These are phyloP conservation scores for Macropodus opercularis DNA, from an alignment of 2,797 vertebrate genomes.

Conservation along the genomic window DNA sequence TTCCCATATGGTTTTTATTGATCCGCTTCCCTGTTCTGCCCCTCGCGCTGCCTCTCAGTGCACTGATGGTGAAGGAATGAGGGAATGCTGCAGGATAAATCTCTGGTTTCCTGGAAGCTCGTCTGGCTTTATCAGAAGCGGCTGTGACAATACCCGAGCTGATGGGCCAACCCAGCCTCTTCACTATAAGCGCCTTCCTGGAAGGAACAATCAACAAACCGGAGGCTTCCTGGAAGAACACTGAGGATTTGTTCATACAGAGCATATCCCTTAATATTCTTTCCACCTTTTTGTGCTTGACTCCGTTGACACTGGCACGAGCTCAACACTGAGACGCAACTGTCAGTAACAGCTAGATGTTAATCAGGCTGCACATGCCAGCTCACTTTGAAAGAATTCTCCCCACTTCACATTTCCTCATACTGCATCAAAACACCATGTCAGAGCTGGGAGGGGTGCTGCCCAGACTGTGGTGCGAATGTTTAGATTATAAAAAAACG, in stretches of 20 bases:
- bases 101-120: constrained; percentile 82
- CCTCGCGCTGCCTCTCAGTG: constrained; percentile 46
- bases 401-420: constrained; percentile 17
- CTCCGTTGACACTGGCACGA: constrained; percentile 48
- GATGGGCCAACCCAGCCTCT: constrained; percentile 71
- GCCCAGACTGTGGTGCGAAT: constrained; percentile 22
- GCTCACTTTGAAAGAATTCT: constrained; percentile 1
- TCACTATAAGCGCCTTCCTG: constrained; percentile 73
- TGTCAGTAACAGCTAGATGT: constrained; percentile 34
- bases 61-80: constrained; percentile 78
- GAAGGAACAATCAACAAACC: constrained; percentile 73
- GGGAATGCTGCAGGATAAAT: constrained; percentile 79
- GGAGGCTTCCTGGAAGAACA: constrained; percentile 74
- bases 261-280: constrained; percentile 54
- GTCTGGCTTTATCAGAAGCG: constrained; percentile 79
- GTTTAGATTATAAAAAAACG: constrained; percentile 45
- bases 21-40: constrained; percentile 66
- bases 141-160: constrained; percentile 77
- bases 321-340: constrained; percentile 34
- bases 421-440: constrained; percentile 7
- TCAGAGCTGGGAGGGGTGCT: neutral
- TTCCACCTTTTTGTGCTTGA: constrained; percentile 46
- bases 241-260: constrained; percentile 40
- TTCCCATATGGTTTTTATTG: constrained; percentile 80
- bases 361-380: constrained; percentile 21